Evolutionary conservation across 2,797 vertebrate genomes (phyloP), one percentile per base, ranked within the genome.

Genomic region (Ambastaia sidthimunki): DNA sequence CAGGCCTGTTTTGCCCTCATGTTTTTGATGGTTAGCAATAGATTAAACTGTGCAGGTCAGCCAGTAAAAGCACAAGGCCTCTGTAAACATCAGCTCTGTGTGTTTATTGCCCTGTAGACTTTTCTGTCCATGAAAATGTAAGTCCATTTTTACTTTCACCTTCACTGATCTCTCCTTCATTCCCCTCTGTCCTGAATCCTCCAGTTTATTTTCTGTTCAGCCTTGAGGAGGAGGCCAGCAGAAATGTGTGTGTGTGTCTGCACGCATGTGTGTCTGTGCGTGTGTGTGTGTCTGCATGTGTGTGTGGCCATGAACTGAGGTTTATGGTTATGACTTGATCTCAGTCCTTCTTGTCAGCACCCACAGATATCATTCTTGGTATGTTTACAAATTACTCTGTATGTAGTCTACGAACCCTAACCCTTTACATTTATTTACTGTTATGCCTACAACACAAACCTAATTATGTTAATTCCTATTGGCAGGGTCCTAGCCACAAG

Each of bases 171-270:
- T 79, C n/a, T 71, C 47, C 55, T 16, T 75, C 70, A 75, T 73
- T 77, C 52, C 54, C 66, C 44, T 71, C 25, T 65, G 76, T 65
- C 68, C 76, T 71, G 47, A 78, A 63, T 72, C 62, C 68, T 47
- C 13, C 41, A 48, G 71, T 88, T 88, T 86, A 87, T 87, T 71
- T 85, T 60, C 47, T 10, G 16, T 47, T 66, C 69, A 80, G 76
- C 85, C 84, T 89, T 88, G 81, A 80, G 67, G 80, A 73, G 37
- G 71, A 82, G 74, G 70, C 65, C 72, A 25, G 37, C 65, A 41
- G 13, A 47, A 23, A 34, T 10, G 44, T 52, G 23, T 34, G 54
- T 75, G 11, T 54, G 41, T 15, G 52, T 75, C 4, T 57, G 12
- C 65, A 11, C 52, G 28, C 25, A 34, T 75, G 11, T 54, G 41